Evolutionary conservation across 2,888 invertebrate genomes (phyloP), one percentile per base, ranked within the genome.

Genomic region (Cremastinae sp.): DNA sequence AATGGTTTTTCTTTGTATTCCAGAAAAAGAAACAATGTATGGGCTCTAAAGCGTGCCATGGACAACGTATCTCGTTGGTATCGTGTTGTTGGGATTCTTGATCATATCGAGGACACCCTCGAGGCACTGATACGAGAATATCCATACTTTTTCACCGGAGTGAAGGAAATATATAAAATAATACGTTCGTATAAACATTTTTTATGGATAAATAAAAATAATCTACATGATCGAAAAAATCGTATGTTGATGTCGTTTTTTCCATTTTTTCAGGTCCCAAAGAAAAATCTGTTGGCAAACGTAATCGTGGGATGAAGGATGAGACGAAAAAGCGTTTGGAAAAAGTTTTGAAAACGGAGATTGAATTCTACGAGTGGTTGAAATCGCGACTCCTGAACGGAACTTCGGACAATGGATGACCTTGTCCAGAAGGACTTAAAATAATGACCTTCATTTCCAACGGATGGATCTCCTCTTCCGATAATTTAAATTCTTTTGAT

Each of bases 361-460:
- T 92, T 74, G 91, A 92, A 79, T 92, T 93, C 85, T 93, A 93
- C 83, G 85, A 91, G 56, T 93, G 93, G 91, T 85, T 92, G 3
- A 91, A 90, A 82, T 87, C 87, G 16, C 89, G 93, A 76, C 87
- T 93, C 35, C 76, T 90, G 12, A 85, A 86, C 45, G 86, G 88
- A 47, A 82, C 83, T 8, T 79, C 78, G 12, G 79, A 78, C 22
- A 81, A 83, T 37, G 80, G 82, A 66, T 86, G 83, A 84, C 22
- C 39, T 66, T 4, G 14, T 28, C 28, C 28, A 2, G 28, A 28
- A 28, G 5, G 28, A 3, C 28, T 5, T 28, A 5, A 28, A 28
- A 28, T 5, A 28, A 28, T 28, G 2, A 28, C 2, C 28, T 28
- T 28, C 28, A 2, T 28, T 28, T 28, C 28, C 28, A 28, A 28